Conservation (phyloP, 2,797 vertebrate species). For the Synanceia verrucosa region DNA sequence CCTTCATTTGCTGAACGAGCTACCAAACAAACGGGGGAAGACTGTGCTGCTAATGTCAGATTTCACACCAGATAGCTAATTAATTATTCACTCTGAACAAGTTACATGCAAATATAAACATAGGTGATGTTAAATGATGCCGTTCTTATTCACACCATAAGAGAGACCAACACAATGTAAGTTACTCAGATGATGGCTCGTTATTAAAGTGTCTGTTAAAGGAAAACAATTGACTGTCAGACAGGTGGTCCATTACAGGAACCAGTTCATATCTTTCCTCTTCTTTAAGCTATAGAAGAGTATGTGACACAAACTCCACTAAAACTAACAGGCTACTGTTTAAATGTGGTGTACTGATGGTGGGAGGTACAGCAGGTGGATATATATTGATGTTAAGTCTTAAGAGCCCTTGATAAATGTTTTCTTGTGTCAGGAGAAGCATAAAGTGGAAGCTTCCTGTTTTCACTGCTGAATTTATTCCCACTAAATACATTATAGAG, state of each 20-base stretch:
- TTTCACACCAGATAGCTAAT: background rate
- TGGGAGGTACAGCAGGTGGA: slow-evolving; percentile 7
- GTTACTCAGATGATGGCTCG: background rate
- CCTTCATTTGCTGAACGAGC: background rate
- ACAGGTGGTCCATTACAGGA: background rate
- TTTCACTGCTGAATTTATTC: slow-evolving; percentile 46
- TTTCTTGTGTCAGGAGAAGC: slow-evolving; percentile 24
- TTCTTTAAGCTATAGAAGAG: background rate
- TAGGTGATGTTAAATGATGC: background rate
- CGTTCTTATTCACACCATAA: background rate
- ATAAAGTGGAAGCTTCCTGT: slow-evolving; percentile 34
- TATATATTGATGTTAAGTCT: slow-evolving; percentile 9
- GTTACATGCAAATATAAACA: background rate
- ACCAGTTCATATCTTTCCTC: background rate
- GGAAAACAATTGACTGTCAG: background rate
- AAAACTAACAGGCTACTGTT: slow-evolving; percentile 12
- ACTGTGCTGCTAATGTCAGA: background rate
- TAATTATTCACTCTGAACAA: background rate
- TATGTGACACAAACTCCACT: slow-evolving; percentile 18
- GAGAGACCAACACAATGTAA: background rate
- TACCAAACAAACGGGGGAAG: background rate
- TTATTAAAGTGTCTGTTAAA: background rate
- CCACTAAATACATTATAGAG: slow-evolving; percentile 60
- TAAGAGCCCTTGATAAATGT: slow-evolving; percentile 39
- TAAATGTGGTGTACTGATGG: slow-evolving; percentile 10